phyloP scores from a whole-genome alignment of 2,888 invertebrate genomes.

The Mesochorus sp. region DNA sequence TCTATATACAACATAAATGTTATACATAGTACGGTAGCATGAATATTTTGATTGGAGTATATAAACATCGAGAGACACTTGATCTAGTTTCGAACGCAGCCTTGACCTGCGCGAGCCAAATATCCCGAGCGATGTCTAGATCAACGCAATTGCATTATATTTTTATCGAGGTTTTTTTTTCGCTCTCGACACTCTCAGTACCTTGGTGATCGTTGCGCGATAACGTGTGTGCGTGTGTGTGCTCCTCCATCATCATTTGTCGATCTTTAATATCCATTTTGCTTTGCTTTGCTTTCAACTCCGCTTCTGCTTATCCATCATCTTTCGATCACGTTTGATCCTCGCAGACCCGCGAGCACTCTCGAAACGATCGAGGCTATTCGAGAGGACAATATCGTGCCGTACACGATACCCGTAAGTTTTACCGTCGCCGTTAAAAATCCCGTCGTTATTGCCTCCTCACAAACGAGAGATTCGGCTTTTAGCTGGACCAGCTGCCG shows the following conservation, averaged over 20 bases:
- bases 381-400: conserved; percentile 77
- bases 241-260: too few species aligned
- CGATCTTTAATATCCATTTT: conserved; percentile 8
- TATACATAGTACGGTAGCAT: conserved; percentile 17
- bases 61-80: too few species aligned
- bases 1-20: conserved; percentile 40
- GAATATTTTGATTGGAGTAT: neutral
- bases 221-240: neutral
- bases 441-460: too few species aligned
- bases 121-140: too few species aligned
- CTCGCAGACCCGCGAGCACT: conserved; percentile 75
- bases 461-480: neutral
- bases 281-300: conserved; percentile 39
- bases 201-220: conserved; percentile 25
- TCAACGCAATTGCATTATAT: too few species aligned
- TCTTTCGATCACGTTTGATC: conserved; percentile 9
- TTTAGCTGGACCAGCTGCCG: conserved; percentile 63
- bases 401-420: conserved; percentile 80
- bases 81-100: too few species aligned
- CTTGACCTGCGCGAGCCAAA: too few species aligned
- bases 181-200: conserved; percentile 47
- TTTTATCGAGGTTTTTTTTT: conserved; percentile 42
- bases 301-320: neutral
- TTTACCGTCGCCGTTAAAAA: neutral
- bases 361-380: conserved; percentile 75